A percentile compares a stretch with the other conserved stretches of the same genome.
Conservation (phyloP, 35 echinoderm and acorn worm species). For the Heliocidaris erythrogramma region DNA sequence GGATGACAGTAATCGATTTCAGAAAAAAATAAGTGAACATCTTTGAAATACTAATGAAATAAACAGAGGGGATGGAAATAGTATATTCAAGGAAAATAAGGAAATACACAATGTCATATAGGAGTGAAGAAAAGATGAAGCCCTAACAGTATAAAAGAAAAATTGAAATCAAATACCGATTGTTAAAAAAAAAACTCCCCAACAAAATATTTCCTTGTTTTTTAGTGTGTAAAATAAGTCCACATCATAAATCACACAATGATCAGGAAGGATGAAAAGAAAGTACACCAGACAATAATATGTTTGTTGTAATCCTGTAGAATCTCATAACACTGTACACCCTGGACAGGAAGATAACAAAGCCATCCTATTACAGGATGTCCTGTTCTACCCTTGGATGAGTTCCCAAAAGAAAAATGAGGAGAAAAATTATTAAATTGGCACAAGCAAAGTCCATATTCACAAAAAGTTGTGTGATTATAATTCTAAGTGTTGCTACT, state of each 20-base stretch:
- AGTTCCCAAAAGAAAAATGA: neutral
- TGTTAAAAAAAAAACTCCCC: neutral
- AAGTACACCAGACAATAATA: neutral
- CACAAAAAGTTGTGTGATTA: too few relatives aligned
- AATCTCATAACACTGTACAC: neutral
- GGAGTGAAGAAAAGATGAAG: too few relatives aligned
- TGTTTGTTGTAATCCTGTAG: neutral
- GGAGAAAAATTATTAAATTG: neutral
- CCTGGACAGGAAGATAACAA: conserved; percentile 3
- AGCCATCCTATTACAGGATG: neutral
- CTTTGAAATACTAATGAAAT: too few relatives aligned
- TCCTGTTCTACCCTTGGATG: neutral
- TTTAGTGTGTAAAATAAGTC: neutral
- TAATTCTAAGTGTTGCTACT: too few relatives aligned
- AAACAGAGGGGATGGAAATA: too few relatives aligned
- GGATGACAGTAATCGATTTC: too few relatives aligned
- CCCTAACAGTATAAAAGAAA: too few relatives aligned
- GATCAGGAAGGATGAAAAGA: neutral
- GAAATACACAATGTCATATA: too few relatives aligned
- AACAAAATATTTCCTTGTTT: neutral
- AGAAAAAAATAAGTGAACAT: too few relatives aligned
- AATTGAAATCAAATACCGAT: neutral
- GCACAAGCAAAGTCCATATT: too few relatives aligned
- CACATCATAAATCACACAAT: neutral
- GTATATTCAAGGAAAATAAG: too few relatives aligned